Evolutionary conservation across 1,140 invertebrate species (phyloP), one percentile per base, ranked within the genome.

Genomic region (Camponotus vicinus): DNA sequence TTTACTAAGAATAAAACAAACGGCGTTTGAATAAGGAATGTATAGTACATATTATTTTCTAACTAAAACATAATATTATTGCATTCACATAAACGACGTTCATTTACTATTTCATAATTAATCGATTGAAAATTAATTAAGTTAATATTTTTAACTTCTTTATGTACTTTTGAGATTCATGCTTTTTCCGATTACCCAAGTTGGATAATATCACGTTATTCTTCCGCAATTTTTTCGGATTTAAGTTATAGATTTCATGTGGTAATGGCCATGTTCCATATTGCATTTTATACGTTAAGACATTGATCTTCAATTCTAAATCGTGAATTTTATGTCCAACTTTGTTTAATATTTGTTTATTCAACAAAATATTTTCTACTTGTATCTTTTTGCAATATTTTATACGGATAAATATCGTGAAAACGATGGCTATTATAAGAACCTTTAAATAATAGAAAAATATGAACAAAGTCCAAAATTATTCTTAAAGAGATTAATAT

Each of bases 241-340:
- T 88, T 0, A 90, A 85, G 42, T 88, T 90, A 32, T 76, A 71
- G 69, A 93, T 84, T 75, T 92, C 86, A 59, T 92, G 73, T 42
- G 89, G 86, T 18, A 92, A 57, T 1, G 93, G 92, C 94, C 93
- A 94, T 5, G 85, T 89, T 7, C 93, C 94, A 45, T 94, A 94
- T 66, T 94, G 93, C 64, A 93, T 88, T 90, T 94, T 94, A 42
- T 94, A 94, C 0, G 92, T 93, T 18, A 94, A 34, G 49, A 94
- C 89, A 73, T 94, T 94, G 5, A 94, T 85, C 78, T 92, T 93
- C 21, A 94, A 83, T 80, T 94, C 93, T 0, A 94, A 86, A 71
- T 93, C 92, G 34, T 93, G 90, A 45, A 94, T 42, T 70, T 94
- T 93, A 49, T 87, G 91, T 52, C 85, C 88, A 9, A 94, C 78